These are phyloP conservation scores for Hippocampus mohnikei DNA, from an alignment of 2,113 vertebrate species.

Conservation along the genomic window DNA sequence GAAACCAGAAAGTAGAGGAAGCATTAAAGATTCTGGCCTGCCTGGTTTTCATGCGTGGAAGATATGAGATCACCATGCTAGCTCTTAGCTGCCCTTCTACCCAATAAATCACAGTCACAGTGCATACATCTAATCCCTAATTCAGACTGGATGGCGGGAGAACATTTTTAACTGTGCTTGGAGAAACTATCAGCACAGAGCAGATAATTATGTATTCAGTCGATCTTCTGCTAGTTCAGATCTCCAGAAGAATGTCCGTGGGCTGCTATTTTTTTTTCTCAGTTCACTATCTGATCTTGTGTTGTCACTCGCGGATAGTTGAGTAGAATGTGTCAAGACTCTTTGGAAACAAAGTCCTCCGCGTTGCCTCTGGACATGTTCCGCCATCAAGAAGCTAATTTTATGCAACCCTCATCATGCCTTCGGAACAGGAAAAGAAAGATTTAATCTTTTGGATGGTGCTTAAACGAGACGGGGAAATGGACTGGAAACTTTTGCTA, in stretches of 20 bases:
- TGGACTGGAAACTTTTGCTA: conserved; percentile 58
- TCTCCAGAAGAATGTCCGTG: conserved; percentile 56
- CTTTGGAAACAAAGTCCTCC: conserved; percentile 64
- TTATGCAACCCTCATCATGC: conserved; percentile 64
- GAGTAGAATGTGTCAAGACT: conserved; percentile 54
- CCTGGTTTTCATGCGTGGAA: conserved; percentile 48
- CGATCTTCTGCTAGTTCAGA: conserved; percentile 36
- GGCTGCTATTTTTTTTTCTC: conserved; percentile 55
- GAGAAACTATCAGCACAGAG: conserved; percentile 32
- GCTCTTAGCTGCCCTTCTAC: conserved; percentile 34
- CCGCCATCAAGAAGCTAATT: conserved; percentile 63
- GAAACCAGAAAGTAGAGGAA: conserved; percentile 57
- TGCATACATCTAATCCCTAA: conserved; percentile 8
- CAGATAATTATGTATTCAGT: conserved; percentile 41
- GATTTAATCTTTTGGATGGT: conserved; percentile 54
- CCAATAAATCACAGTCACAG: conserved; percentile 20
- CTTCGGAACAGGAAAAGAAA: conserved; percentile 51
- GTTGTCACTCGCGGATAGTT: conserved; percentile 51
- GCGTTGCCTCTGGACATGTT: conserved; percentile 61
- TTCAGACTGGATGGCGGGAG: conserved; percentile 26
- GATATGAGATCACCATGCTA: conserved; percentile 40
- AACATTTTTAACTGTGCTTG: conserved; percentile 18
- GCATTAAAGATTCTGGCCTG: conserved; percentile 51
- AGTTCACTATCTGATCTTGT: conserved; percentile 54
- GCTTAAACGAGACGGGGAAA: conserved; percentile 55